These are phyloP conservation scores for Bombus sibiricus DNA, from an alignment of 1,140 invertebrate genomes.

Conservation along the genomic window DNA sequence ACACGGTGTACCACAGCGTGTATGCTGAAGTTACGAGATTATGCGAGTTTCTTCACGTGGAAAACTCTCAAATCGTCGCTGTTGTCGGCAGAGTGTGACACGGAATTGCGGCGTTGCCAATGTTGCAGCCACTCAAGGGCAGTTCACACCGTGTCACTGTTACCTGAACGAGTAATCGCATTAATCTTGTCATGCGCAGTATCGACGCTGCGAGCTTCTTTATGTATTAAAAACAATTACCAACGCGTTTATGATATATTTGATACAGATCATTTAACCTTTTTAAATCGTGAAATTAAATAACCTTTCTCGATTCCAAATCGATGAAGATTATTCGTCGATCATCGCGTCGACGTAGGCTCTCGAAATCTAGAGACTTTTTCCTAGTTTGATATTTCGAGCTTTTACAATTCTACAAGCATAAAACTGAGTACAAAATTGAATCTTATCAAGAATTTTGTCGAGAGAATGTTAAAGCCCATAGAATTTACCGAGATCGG, in stretches of 20 bases:
- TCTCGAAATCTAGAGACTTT: background rate
- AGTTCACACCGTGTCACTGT: slow-evolving; percentile 70
- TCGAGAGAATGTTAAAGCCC: too few relatives aligned
- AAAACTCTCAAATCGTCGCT: slow-evolving; percentile 62
- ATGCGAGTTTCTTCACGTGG: slow-evolving; percentile 58
- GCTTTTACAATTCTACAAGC: background rate
- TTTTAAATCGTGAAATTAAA: background rate
- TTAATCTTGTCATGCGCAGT: slow-evolving; percentile 60
- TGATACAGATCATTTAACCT: background rate
- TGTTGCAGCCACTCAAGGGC: slow-evolving; percentile 59
- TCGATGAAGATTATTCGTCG: background rate
- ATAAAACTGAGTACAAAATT: background rate
- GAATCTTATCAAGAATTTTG: too few relatives aligned
- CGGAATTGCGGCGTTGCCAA: slow-evolving; percentile 66
- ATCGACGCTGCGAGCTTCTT: slow-evolving; percentile 5
- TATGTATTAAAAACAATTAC: slow-evolving; percentile 14
- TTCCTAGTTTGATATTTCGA: background rate
- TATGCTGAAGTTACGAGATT: slow-evolving; percentile 40
- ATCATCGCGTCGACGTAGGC: background rate
- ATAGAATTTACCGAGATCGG: background rate
- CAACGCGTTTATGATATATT: background rate
- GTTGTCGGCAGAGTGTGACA: slow-evolving; percentile 57
- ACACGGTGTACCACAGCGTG: background rate
- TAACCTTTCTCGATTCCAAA: too few relatives aligned
- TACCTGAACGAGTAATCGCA: slow-evolving; percentile 65